phyloP scores from a whole-genome alignment of 2,888 invertebrate genomes.

The Leptinotarsa juncta region DNA sequence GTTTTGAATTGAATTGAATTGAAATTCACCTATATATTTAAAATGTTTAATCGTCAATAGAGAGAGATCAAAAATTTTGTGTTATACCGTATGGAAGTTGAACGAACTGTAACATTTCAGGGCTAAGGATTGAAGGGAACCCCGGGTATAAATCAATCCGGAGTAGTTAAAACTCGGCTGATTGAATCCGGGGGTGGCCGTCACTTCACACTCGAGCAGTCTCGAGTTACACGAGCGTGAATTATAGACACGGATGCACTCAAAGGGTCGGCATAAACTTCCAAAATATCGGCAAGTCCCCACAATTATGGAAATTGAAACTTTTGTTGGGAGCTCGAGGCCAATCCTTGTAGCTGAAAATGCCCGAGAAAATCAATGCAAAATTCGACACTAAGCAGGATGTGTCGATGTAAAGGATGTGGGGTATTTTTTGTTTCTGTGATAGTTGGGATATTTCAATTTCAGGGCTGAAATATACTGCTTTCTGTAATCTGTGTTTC shows the following conservation, averaged over 20 bases:
- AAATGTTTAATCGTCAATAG: no score
- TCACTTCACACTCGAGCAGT: conserved; percentile 35
- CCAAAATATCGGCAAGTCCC: conserved; percentile 37
- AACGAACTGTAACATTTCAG: no score
- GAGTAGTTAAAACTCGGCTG: conserved; percentile 55
- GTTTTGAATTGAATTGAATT: no score
- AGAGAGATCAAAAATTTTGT: no score
- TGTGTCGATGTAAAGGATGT: neutral
- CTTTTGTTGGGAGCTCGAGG: conserved; percentile 22
- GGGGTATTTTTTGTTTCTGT: neutral
- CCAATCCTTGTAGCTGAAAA: neutral
- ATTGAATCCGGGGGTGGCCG: conserved; percentile 49
- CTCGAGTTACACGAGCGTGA: conserved; percentile 41
- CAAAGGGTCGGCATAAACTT: conserved; percentile 29
- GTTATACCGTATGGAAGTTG: no score
- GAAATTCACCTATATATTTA: no score
- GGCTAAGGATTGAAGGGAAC: neutral
- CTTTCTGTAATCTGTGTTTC: no score
- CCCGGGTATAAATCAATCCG: conserved; percentile 55
- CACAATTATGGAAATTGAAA: conserved; percentile 40
- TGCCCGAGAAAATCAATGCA: neutral
- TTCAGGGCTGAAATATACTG: no score
- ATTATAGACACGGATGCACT: conserved; percentile 37
- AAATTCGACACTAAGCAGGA: neutral
- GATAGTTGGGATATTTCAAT: neutral